phyloP scores from a whole-genome alignment of 2,113 vertebrate genomes.

The Acanthochromis polyacanthus region DNA sequence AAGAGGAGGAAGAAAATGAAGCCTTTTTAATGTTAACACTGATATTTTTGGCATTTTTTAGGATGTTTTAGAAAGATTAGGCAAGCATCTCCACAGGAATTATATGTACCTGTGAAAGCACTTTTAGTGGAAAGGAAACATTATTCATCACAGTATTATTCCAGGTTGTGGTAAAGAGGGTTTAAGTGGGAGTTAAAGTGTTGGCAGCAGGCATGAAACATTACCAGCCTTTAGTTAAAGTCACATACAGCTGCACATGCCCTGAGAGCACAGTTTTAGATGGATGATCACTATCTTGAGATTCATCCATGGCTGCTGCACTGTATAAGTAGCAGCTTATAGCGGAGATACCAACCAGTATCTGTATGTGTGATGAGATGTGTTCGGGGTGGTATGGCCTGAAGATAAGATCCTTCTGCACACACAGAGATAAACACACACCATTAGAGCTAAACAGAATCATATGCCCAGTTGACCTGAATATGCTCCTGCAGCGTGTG shows the following conservation, averaged over 20 bases:
- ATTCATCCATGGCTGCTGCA: not conserved
- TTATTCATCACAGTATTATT: slow-evolving; percentile 7
- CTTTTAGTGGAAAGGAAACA: slow-evolving; percentile 5
- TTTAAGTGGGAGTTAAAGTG: slow-evolving; percentile 2
- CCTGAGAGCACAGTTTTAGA: not conserved
- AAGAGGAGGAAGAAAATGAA: not conserved
- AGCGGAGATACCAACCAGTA: not conserved
- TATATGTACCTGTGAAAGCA: slow-evolving; percentile 13
- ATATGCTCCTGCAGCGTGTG: not conserved
- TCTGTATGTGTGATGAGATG: not conserved
- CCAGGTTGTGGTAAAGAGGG: not conserved
- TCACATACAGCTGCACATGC: slow-evolving; percentile 1
- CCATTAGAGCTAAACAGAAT: not conserved
- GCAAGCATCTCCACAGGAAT: slow-evolving; percentile 10
- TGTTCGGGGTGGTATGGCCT: not conserved
- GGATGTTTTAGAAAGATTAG: slow-evolving; percentile 12
- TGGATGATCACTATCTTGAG: slow-evolving; percentile 25
- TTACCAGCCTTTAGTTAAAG: slow-evolving; percentile 7
- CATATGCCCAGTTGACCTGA: not conserved
- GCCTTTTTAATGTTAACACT: not conserved
- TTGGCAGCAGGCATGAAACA: slow-evolving; percentile 14
- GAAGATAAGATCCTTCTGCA: not conserved
- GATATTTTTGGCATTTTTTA: not conserved
- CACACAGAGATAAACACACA: not conserved
- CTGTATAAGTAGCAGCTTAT: not conserved